A percentile compares a stretch with the other conserved stretches of the same genome.
Evolutionary conservation across 2,888 invertebrate species (phyloP).

Genomic region (Himalopsyche kuldschensis): DNA sequence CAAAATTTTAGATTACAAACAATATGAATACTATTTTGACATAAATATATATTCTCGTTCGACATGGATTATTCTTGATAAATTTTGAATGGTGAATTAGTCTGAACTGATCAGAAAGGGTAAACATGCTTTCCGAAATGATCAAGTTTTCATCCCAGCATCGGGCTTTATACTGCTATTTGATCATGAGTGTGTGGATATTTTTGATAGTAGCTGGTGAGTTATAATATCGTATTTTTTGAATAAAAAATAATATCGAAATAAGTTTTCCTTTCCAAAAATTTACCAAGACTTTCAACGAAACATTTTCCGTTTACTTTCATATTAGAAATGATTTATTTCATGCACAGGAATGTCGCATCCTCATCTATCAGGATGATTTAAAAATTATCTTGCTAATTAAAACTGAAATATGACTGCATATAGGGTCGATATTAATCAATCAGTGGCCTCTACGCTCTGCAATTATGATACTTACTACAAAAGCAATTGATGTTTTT

Average conservation of each 20-base stretch:
- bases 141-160: constrained; percentile 66
- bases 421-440: too few species aligned
- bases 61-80: not conserved
- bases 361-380: too few species aligned
- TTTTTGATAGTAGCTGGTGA: constrained; percentile 73
- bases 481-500: too few species aligned
- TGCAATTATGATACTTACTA: too few species aligned
- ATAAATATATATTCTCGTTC: not conserved
- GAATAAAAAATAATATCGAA: not conserved
- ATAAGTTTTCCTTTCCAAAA: not conserved
- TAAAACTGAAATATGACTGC: too few species aligned
- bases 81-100: not conserved
- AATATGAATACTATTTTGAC: not conserved
- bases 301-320: too few species aligned
- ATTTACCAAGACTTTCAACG: too few species aligned
- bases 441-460: too few species aligned
- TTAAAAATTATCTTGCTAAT: too few species aligned
- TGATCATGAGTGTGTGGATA: constrained; percentile 81
- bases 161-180: constrained; percentile 79
- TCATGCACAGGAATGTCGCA: too few species aligned
- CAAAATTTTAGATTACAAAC: not conserved
- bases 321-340: too few species aligned
- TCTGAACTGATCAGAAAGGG: not conserved
- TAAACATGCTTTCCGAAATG: constrained; percentile 48
- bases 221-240: not conserved